These are phyloP conservation scores for Isoperla grammatica DNA, from an alignment of 2,888 invertebrate genomes.

Conservation along the genomic window DNA sequence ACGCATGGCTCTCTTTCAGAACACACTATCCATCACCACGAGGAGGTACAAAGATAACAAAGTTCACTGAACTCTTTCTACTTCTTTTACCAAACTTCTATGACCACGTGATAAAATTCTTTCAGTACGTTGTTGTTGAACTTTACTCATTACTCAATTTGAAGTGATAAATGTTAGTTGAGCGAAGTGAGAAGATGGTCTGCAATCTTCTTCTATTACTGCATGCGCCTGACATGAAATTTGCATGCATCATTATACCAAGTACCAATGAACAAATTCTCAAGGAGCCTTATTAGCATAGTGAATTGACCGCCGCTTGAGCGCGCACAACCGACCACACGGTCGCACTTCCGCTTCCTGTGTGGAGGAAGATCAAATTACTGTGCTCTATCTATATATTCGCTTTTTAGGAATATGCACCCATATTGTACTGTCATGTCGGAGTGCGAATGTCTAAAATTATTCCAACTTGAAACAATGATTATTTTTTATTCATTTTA, in stretches of 20 bases:
- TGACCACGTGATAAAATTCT: not conserved
- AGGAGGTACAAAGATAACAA: slow-evolving; percentile 2
- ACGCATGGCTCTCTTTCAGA: too few species aligned
- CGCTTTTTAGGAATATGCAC: too few species aligned
- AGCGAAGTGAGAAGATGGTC: slow-evolving; percentile 6
- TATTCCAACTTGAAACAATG: too few species aligned
- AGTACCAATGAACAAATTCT: not conserved
- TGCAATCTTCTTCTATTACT: not conserved
- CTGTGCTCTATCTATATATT: too few species aligned
- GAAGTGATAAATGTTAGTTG: slow-evolving; percentile 6
- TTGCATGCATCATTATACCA: slow-evolving; percentile 11
- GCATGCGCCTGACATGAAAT: not conserved
- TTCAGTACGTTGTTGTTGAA: not conserved
- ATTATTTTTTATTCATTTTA: too few species aligned
- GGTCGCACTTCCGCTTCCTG: slow-evolving; percentile 6
- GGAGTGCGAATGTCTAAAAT: too few species aligned
- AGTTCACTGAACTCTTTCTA: not conserved
- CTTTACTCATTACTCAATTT: slow-evolving; percentile 15
- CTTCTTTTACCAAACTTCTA: not conserved
- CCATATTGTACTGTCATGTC: too few species aligned
- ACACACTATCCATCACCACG: too few species aligned
- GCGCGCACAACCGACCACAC: not conserved
- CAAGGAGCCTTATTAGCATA: slow-evolving; percentile 6
- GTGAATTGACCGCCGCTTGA: slow-evolving; percentile 1
- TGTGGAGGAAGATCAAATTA: slow-evolving; percentile 1